These are phyloP conservation scores for Picathartes gymnocephalus DNA, from an alignment of 2,113 vertebrate species.

Conservation along the genomic window DNA sequence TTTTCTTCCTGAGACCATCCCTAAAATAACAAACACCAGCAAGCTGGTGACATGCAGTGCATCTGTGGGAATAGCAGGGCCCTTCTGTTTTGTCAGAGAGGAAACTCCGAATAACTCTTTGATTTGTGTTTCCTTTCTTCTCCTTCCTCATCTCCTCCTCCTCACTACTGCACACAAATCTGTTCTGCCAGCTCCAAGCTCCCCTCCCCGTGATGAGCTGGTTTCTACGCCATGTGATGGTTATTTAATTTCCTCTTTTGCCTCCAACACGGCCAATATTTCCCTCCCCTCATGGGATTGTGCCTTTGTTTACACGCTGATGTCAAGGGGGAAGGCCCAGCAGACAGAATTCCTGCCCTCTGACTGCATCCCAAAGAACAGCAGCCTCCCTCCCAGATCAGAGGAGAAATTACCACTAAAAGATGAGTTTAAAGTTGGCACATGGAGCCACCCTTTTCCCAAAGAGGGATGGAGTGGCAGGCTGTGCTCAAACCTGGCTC, in stretches of 20 bases:
- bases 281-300: background rate
- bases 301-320: background rate
- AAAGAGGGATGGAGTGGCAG: background rate
- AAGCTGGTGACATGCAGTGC: background rate
- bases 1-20: conserved; percentile 46
- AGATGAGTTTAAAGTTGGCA: background rate
- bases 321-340: conserved; percentile 4
- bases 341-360: conserved; percentile 6
- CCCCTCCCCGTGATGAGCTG: background rate
- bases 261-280: conserved; percentile 13
- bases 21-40: conserved; percentile 62
- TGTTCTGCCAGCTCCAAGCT: background rate
- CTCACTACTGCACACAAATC: conserved; percentile 54
- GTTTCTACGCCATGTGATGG: background rate
- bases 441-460: background rate
- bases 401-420: background rate
- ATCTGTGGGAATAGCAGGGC: conserved; percentile 7
- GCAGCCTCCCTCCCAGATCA: background rate
- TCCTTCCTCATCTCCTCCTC: conserved; percentile 62
- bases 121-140: conserved; percentile 54
- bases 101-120: conserved; percentile 52
- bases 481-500: background rate
- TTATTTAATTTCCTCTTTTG: conserved; percentile 42
- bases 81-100: conserved; percentile 34
- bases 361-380: background rate